Base-by-base conservation (phyloP, 2,797 vertebrate species). In the Sebastes oblongus region DNA sequence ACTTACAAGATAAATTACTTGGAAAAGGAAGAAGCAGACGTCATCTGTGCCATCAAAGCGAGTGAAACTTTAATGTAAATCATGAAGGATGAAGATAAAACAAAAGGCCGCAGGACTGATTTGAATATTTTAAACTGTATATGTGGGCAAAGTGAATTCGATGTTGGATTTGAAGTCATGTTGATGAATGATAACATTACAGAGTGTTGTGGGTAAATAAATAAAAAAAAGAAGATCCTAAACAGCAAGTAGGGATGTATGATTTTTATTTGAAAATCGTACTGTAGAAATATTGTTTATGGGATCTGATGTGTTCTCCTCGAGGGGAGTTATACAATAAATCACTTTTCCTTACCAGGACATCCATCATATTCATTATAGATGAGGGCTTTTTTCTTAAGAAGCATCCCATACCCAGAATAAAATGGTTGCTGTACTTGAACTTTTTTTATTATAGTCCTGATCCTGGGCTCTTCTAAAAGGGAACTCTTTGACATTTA, bases 1-100 rank as follows among this genome's bases (percentile, higher is more conserved):
- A 59, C 29, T 60, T 62, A 86, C 65, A 78, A 73, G 78, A 85
- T 75, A 24, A 75, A 80, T 42, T 3, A n/a, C 30, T 67, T 72
- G 55, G 71, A 83, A 36, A 42, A 74, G 18, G 16, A 50, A 72
- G 50, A 54, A 54, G 61, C 59, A 13, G 34, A 13, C 54, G 24
- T 59, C 29, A 34, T 4, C 24, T 3, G n/a, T 70, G 64, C 72
- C 72, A 83, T 75, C 67, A 66, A 50, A 68, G 34, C 14, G 60
- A 80, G 81, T 20, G 70, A 74, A 39, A 30, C 27, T 24, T 59
- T 64, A 20, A 82, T 73, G 68, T 61, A 78, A 77, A 74, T 62
- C 77, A 70, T 20, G 7, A 75, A 67, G 11, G 75, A 74, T 59
- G 32, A 52, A 52, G 71, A 75, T 80, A 5, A 84, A 83, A 76